These are phyloP conservation scores for Melopsittacus undulatus DNA, from an alignment of 2,797 vertebrate genomes.

Conservation along the genomic window DNA sequence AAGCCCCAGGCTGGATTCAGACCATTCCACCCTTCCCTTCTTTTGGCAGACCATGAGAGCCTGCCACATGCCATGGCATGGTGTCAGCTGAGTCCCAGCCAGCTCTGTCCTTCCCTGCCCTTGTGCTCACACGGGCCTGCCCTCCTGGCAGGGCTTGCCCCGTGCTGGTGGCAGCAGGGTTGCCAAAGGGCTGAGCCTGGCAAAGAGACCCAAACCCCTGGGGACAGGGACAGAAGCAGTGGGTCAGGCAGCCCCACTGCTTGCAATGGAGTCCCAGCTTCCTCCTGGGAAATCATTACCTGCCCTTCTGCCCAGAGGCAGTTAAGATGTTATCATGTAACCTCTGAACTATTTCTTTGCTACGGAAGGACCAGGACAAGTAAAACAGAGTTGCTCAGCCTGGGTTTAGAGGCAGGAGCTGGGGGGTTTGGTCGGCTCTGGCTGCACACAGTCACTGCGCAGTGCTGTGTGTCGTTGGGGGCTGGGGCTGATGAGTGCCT, in stretches of 20 bases:
- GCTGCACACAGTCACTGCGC: rapidly evolving
- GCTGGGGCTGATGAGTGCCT: rapidly evolving
- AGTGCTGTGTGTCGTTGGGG: rapidly evolving
- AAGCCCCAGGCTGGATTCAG: neutral
- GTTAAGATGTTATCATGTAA: neutral
- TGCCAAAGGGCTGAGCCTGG: neutral
- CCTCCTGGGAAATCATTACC: neutral
- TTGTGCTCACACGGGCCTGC: neutral
- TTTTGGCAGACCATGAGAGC: neutral
- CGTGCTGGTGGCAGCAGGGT: neutral
- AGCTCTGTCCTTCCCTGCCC: neutral
- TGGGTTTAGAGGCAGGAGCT: neutral
- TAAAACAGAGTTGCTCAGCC: neutral
- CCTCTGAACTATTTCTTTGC: neutral
- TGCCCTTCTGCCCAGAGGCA: neutral
- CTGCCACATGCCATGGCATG: too few species aligned
- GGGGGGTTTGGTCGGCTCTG: neutral
- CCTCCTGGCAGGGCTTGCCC: neutral
- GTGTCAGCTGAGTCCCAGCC: neutral
- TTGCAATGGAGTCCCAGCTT: neutral
- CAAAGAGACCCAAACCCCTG: neutral
- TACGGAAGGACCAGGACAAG: neutral
- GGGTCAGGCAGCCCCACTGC: neutral
- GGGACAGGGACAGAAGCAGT: neutral
- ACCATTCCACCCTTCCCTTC: neutral